phyloP scores from a whole-genome alignment of 2,797 vertebrate genomes.

The Pachyuromys duprasi region DNA sequence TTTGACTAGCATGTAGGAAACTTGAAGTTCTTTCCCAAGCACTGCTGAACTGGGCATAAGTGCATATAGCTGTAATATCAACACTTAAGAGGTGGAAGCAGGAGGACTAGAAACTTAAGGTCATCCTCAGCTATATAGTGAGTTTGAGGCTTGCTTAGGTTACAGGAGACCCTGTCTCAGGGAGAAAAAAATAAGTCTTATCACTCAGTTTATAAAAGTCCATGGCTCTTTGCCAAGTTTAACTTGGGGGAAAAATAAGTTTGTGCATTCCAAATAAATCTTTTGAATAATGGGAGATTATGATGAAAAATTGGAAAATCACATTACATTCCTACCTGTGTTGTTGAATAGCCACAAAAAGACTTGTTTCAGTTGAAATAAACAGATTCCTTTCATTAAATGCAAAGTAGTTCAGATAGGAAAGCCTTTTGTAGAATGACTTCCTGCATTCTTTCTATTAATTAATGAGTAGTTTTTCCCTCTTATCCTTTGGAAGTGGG shows the following conservation, averaged over 20 bases:
- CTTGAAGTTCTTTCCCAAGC: too few species aligned
- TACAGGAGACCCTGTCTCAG: neutral
- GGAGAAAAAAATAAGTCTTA: neutral
- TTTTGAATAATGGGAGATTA: conserved; percentile 63
- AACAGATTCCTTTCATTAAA: conserved; percentile 60
- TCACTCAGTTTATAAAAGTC: conserved; percentile 47
- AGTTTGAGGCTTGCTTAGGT: neutral
- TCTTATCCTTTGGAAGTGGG: conserved; percentile 68
- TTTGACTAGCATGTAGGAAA: neutral
- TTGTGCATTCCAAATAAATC: conserved; percentile 55
- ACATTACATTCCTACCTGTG: conserved; percentile 59
- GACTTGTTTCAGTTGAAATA: conserved; percentile 62
- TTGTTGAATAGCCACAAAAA: conserved; percentile 66
- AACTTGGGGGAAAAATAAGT: conserved; percentile 36
- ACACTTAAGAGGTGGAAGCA: neutral
- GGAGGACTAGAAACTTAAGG: neutral
- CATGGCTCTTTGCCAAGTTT: conserved; percentile 42
- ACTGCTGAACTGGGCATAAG: too few species aligned
- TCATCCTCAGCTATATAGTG: neutral
- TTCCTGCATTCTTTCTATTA: conserved; percentile 72
- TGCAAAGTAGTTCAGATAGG: conserved; percentile 67
- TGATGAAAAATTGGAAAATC: conserved; percentile 36
- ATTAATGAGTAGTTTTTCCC: conserved; percentile 49
- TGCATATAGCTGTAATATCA: neutral
- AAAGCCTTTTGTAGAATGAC: conserved; percentile 68